These are phyloP conservation scores for Onychomys leucogaster DNA, from an alignment of 2,797 vertebrate genomes.

Conservation along the genomic window DNA sequence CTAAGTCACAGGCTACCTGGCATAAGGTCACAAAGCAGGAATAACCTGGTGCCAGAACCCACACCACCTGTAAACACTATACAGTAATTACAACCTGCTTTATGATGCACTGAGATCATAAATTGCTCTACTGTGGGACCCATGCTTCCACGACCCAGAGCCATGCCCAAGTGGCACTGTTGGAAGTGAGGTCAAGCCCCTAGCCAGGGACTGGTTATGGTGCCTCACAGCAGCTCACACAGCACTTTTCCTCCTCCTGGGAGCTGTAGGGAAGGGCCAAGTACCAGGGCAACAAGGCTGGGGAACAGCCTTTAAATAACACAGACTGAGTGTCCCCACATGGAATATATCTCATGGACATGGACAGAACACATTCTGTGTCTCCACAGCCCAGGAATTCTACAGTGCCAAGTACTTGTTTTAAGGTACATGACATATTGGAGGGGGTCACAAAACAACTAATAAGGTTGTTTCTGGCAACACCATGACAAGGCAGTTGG, in stretches of 20 bases:
- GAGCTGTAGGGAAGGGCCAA: background rate
- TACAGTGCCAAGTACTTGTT: background rate
- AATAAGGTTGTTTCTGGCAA: conserved; percentile 28
- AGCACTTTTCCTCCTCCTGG: background rate
- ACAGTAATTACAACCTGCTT: background rate
- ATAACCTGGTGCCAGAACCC: background rate
- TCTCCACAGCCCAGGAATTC: background rate
- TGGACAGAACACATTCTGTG: background rate
- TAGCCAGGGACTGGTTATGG: background rate
- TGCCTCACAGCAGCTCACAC: background rate
- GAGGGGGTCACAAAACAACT: conserved; percentile 12
- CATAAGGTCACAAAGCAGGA: background rate
- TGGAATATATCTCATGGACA: background rate
- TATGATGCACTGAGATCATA: background rate
- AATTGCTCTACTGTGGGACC: background rate
- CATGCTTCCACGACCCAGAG: background rate
- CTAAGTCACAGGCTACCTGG: background rate
- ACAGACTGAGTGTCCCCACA: background rate
- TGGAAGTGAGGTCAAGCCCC: background rate
- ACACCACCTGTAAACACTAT: background rate
- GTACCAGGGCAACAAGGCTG: background rate
- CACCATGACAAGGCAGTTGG: background rate
- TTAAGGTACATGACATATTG: background rate
- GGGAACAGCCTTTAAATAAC: background rate
- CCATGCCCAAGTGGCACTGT: background rate